These are phyloP conservation scores for Peromyscus aztecus DNA, from an alignment of 2,797 vertebrate genomes.

Conservation along the genomic window DNA sequence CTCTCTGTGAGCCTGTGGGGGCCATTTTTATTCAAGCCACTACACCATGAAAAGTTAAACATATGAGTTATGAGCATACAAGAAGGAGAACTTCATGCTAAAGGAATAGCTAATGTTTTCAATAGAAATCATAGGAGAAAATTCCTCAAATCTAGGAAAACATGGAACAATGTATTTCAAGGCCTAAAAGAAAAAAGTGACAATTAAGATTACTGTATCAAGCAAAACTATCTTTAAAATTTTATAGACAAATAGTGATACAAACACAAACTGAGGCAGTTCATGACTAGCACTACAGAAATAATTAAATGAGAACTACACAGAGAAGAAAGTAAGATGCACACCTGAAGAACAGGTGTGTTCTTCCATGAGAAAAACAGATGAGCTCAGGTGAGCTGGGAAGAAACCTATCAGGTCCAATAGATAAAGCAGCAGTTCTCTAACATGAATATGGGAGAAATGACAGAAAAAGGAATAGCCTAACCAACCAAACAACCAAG, in stretches of 20 bases:
- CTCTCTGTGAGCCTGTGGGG: neutral
- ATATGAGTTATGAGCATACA: neutral
- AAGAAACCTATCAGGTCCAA: neutral
- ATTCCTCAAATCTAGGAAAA: neutral
- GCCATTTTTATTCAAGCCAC: neutral
- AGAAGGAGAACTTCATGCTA: neutral
- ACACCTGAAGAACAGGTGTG: neutral
- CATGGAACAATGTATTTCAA: neutral
- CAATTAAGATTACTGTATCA: neutral
- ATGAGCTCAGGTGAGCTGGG: neutral
- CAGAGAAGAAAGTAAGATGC: neutral
- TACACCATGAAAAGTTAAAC: neutral
- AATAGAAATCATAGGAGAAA: neutral
- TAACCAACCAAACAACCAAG: neutral
- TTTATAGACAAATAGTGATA: neutral
- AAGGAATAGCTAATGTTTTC: neutral
- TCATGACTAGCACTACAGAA: neutral
- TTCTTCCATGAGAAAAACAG: neutral
- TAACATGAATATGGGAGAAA: neutral
- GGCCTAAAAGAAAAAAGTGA: neutral
- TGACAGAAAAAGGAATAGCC: neutral
- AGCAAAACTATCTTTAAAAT: neutral
- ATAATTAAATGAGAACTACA: neutral
- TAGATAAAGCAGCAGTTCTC: neutral
- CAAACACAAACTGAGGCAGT: neutral